phyloP scores from a whole-genome alignment of 53 echinoderm and acorn worm genomes.

The Mesocentrotus franciscanus region DNA sequence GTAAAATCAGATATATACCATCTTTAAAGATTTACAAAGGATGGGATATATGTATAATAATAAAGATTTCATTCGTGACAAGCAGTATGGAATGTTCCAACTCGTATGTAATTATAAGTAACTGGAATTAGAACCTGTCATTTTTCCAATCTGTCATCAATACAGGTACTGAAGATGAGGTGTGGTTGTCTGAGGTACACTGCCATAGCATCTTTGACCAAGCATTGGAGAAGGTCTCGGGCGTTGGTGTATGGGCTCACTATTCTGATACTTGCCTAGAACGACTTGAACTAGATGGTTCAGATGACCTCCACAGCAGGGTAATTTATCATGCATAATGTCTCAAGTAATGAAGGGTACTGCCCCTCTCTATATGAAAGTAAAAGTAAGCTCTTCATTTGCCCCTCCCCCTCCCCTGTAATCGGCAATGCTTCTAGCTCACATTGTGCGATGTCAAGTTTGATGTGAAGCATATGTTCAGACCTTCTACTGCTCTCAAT shows the following conservation, averaged over 20 bases:
- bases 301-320: conserved; percentile 66
- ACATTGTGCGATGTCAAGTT: no score
- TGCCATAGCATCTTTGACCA: conserved; percentile 80
- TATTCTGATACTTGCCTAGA: conserved; percentile 79
- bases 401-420: no score
- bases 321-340: conserved; percentile 45
- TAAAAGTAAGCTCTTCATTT: not conserved
- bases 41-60: not conserved
- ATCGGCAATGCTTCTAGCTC: no score
- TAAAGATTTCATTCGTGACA: not conserved
- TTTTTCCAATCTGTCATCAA: not conserved
- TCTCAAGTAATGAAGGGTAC: not conserved
- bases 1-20: no score
- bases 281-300: conserved; percentile 79
- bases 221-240: conserved; percentile 73
- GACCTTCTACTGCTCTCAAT: no score
- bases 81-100: not conserved
- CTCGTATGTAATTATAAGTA: no score
- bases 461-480: no score
- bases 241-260: conserved; percentile 79
- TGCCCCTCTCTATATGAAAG: not conserved
- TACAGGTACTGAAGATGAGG: conserved; percentile 8
- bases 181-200: conserved; percentile 73
- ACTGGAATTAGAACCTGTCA: not conserved
- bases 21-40: no score